Evolutionary conservation across 2,888 invertebrate species (phyloP), one percentile per base, ranked within the genome.

Genomic region (Clitarchus hookeri): DNA sequence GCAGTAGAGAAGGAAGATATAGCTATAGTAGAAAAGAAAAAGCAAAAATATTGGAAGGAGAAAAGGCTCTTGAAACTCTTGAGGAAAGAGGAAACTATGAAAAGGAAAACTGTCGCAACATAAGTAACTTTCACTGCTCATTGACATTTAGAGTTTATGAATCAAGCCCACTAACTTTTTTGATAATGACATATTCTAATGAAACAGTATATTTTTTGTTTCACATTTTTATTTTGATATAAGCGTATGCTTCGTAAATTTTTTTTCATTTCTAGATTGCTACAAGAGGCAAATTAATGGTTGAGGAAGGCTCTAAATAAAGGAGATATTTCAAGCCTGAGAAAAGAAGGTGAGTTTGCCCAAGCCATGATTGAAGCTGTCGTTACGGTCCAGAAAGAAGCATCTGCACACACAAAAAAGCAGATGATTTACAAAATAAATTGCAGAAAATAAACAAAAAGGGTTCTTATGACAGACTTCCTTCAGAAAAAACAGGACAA

Each of bases 1-100:
- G n/a, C n/a, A n/a, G n/a, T n/a, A n/a, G 65, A 65, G 65, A 65
- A 65, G 65, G 23, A 65, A 65, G 11, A 65, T 23, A 23, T 65
- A 19, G n/a, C 23, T 65, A 65, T 19, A 16, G 65, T 65, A 23
- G n/a, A 23, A 65, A 65, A 65, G 65, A 65, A 65, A 23, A 65
- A 65, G 36, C 36, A 65, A 19, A 23, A 19, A 65, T 65, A 65
- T 65, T 16, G 65, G 65, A 65, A 65, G 65, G 65, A 65, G 65
- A 65, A 65, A 65, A 65, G n/a, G 65, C 65, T 65, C 65, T 65
- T 65, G 65, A 65, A 65, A 65, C 65, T 6, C n/a, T n/a, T 65
- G 65, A 65, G 65, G 16, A 65, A 65, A 65, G 65, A 65, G 16
- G 65, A 65, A 65, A 12, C 65, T 65, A 65, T 65, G n/a, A 65